Evolutionary conservation across 1,140 invertebrate genomes (phyloP).

Genomic region (Lithobius niger): DNA sequence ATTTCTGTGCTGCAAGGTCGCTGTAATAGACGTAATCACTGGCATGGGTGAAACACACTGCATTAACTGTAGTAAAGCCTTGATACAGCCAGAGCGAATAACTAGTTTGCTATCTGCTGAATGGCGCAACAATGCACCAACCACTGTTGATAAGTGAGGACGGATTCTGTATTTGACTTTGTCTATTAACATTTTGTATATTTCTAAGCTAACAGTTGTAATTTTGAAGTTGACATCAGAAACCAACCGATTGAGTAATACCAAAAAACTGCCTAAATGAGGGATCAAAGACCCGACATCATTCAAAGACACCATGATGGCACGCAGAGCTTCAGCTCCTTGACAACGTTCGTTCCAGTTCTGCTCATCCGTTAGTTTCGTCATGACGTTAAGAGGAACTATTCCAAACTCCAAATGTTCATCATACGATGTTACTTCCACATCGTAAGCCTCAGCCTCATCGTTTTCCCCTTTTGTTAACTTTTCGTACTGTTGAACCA

Average conservation of each 20-base stretch:
- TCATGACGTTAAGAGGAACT: background rate
- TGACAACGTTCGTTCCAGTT: slow-evolving; percentile 43
- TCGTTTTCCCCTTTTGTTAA: background rate
- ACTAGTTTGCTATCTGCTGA: slow-evolving; percentile 42
- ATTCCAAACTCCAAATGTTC: slow-evolving; percentile 2
- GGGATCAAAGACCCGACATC: slow-evolving; percentile 40
- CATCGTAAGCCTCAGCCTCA: background rate
- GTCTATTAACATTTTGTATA: slow-evolving; percentile 33
- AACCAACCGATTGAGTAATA: slow-evolving; percentile 40
- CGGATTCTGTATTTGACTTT: slow-evolving; percentile 10
- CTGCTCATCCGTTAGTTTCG: slow-evolving; percentile 27
- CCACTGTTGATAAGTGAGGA: slow-evolving; percentile 21
- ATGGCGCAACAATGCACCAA: slow-evolving; percentile 38
- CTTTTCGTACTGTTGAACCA: background rate
- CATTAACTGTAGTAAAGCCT: slow-evolving; percentile 50
- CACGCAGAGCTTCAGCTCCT: slow-evolving; percentile 37
- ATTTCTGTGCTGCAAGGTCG: slow-evolving; percentile 49
- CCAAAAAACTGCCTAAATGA: slow-evolving; percentile 46
- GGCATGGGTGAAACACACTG: slow-evolving; percentile 44
- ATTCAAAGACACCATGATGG: slow-evolving; percentile 33
- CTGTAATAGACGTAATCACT: slow-evolving; percentile 44
- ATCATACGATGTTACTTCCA: background rate
- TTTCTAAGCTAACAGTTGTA: slow-evolving; percentile 40
- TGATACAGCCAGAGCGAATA: slow-evolving; percentile 32
- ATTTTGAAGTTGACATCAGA: slow-evolving; percentile 45